Percentiles rank a stretch among this genome's conserved stretches.
These are phyloP conservation scores for Norana najaformis DNA, from an alignment of 2,888 invertebrate species.

Conservation along the genomic window DNA sequence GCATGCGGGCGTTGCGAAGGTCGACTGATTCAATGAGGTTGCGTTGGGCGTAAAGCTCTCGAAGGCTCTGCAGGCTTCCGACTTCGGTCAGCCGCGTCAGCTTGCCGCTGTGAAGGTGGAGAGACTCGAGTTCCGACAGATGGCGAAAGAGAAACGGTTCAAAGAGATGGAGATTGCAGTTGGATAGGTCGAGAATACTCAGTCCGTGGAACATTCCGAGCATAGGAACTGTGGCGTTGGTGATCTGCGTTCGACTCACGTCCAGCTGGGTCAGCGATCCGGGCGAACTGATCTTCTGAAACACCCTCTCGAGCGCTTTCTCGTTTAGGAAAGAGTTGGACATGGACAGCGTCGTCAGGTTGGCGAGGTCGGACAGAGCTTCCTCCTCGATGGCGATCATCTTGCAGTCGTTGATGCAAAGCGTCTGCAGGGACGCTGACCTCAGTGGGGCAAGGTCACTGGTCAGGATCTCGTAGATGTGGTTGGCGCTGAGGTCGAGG, in stretches of 20 bases:
- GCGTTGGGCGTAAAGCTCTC: slow-evolving; percentile 36
- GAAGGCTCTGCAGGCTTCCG: slow-evolving; percentile 32
- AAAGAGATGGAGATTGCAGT: slow-evolving; percentile 38
- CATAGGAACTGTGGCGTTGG: slow-evolving; percentile 37
- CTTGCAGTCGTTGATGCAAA: slow-evolving; percentile 41
- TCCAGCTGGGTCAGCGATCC: slow-evolving; percentile 40
- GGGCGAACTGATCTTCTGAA: slow-evolving; percentile 31
- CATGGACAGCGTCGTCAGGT: slow-evolving; percentile 42
- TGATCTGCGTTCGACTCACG: slow-evolving; percentile 39
- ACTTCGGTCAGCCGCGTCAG: slow-evolving; percentile 31
- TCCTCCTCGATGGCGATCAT: slow-evolving; percentile 35
- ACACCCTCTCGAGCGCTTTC: slow-evolving; percentile 20
- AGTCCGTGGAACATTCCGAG: slow-evolving; percentile 38
- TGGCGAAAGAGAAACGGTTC: slow-evolving; percentile 34
- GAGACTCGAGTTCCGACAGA: slow-evolving; percentile 35
- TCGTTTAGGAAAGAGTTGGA: slow-evolving; percentile 37
- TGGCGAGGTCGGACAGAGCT: slow-evolving; percentile 38
- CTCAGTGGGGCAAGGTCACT: slow-evolving; percentile 40
- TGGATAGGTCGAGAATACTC: slow-evolving; percentile 36
- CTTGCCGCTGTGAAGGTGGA: slow-evolving; percentile 36
- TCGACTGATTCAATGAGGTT: slow-evolving; percentile 38
- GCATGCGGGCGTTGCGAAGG: slow-evolving; percentile 26
- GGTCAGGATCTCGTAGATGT: slow-evolving; percentile 35
- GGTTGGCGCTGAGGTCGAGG: slow-evolving; percentile 43
- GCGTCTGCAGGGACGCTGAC: slow-evolving; percentile 35